Conservation (phyloP, 2,797 vertebrate genomes). For the Selene dorsalis region DNA sequence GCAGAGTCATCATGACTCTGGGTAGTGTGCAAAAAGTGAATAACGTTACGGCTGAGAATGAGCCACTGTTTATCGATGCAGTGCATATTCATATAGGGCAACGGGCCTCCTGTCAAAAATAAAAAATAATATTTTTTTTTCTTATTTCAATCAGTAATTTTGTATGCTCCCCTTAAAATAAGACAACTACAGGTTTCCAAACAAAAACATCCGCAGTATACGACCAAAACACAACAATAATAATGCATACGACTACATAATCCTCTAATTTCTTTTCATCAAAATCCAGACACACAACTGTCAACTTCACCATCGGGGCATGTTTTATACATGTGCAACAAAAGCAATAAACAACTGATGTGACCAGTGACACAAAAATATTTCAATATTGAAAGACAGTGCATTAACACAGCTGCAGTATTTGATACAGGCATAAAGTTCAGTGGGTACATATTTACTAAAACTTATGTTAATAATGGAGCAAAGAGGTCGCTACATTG, state of each 20-base stretch:
- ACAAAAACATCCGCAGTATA: constrained; percentile 2
- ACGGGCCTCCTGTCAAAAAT: constrained; percentile 7
- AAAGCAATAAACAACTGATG: not conserved
- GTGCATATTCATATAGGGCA: constrained; percentile 44
- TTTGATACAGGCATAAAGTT: not conserved
- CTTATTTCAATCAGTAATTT: not conserved
- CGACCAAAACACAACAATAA: not conserved
- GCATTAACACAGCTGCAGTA: constrained; percentile 16
- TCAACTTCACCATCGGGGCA: not conserved
- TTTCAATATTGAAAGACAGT: not conserved
- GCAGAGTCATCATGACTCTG: constrained; percentile 77
- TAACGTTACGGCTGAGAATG: constrained; percentile 63
- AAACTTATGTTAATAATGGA: not conserved
- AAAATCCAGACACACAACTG: not conserved
- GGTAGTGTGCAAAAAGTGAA: constrained; percentile 83
- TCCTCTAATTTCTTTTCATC: not conserved
- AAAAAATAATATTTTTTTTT: not conserved
- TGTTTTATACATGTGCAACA: constrained; percentile 6
- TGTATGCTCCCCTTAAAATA: not conserved
- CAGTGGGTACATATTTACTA: not conserved
- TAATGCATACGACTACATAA: not conserved
- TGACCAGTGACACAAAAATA: not conserved
- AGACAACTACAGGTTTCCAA: not conserved
- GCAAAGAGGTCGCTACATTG: not conserved
- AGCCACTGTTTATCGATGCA: constrained; percentile 62